Conservation (phyloP, 2,797 vertebrate species). For the Euphonia xanthogaster region DNA sequence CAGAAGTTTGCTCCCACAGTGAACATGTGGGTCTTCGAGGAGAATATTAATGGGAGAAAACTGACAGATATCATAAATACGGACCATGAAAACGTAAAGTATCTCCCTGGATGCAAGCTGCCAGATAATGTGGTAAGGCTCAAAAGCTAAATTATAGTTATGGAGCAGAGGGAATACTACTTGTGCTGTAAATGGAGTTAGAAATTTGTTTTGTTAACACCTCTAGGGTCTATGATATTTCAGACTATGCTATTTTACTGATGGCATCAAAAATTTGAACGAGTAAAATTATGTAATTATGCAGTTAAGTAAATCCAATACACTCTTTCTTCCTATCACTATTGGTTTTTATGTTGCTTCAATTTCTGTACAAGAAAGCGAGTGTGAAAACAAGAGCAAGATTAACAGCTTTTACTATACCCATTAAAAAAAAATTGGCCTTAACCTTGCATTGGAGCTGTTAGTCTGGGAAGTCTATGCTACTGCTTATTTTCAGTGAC, state of each 20-base stretch:
- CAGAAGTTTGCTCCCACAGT: constrained; percentile 85
- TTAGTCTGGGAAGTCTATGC: background rate
- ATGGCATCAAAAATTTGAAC: background rate
- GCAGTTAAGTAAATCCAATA: background rate
- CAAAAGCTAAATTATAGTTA: background rate
- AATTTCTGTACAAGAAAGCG: background rate
- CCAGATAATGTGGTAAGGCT: constrained; percentile 90
- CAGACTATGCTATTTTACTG: background rate
- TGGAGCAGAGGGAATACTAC: background rate
- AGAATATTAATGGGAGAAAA: constrained; percentile 86
- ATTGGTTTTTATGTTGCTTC: background rate
- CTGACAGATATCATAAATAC: constrained; percentile 91
- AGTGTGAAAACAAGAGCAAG: background rate
- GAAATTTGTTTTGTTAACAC: background rate
- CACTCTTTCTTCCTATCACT: background rate
- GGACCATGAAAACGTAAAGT: constrained; percentile 92
- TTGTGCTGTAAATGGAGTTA: background rate
- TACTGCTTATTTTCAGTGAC: background rate
- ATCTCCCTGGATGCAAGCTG: constrained; percentile 90
- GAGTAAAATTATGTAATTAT: background rate
- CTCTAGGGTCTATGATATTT: background rate
- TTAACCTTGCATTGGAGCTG: background rate
- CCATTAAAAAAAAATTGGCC: background rate
- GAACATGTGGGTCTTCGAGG: constrained; percentile 95
- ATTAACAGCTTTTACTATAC: background rate